Conservation (phyloP, 2,113 vertebrate species). For the Istiophorus platypterus region DNA sequence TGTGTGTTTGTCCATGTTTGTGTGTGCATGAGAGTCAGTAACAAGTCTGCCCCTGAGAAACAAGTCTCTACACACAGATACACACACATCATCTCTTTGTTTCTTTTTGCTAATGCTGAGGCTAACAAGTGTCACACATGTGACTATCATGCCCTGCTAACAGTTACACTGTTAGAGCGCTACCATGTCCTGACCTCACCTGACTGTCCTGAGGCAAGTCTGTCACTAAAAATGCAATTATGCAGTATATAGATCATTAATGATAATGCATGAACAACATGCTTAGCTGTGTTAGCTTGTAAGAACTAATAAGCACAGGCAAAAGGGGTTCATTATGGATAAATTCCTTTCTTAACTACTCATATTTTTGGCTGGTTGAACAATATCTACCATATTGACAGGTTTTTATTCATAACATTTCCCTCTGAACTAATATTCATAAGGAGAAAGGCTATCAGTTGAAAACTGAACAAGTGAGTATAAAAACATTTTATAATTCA, state of each 20-base stretch:
- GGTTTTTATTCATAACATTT: neutral
- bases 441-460: too few species aligned
- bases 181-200: constrained; percentile 5
- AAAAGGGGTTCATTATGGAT: neutral
- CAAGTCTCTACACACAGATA: neutral
- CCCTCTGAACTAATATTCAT: too few species aligned
- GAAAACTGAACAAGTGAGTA: too few species aligned
- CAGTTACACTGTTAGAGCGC: neutral
- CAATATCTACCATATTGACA: neutral
- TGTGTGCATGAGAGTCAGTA: neutral
- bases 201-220: neutral
- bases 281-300: too few species aligned
- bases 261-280: neutral
- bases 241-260: too few species aligned
- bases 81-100: constrained; percentile 16
- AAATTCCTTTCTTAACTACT: neutral
- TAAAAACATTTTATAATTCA: too few species aligned
- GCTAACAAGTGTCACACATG: neutral
- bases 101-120: neutral
- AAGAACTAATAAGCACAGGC: too few species aligned
- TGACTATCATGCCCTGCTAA: constrained; percentile 17
- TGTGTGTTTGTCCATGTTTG: neutral
- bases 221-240: neutral
- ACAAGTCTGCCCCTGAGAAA: constrained; percentile 22
- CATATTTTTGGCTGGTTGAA: neutral